A percentile compares a stretch with the other conserved stretches of the same genome.
Conservation (phyloP, 2,113 vertebrate genomes). For the Zeus faber region DNA sequence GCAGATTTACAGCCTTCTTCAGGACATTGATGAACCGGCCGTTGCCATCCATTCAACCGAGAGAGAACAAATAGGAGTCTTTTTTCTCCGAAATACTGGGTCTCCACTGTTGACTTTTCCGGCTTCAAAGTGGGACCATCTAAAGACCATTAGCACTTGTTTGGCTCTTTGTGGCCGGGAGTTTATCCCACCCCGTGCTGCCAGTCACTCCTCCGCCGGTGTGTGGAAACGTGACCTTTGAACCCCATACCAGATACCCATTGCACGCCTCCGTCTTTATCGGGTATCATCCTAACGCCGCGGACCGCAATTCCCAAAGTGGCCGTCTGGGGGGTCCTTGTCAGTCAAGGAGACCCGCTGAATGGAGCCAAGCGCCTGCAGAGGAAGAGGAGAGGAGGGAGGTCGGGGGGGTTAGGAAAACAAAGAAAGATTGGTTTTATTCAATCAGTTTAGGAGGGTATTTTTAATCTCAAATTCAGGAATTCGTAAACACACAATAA, state of each 20-base stretch:
- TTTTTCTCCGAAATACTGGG: too few species aligned
- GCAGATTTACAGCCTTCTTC: too few species aligned
- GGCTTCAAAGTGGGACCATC: slow-evolving; percentile 43
- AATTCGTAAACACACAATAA: too few species aligned
- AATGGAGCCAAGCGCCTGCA: neutral
- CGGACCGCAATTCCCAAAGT: neutral
- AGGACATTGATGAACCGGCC: too few species aligned
- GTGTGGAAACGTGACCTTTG: slow-evolving; percentile 28
- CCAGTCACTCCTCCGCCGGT: slow-evolving; percentile 9
- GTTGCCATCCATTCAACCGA: too few species aligned
- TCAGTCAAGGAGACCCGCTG: slow-evolving; percentile 23
- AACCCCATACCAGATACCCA: too few species aligned
- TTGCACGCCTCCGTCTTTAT: slow-evolving; percentile 20
- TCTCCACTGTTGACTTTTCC: too few species aligned
- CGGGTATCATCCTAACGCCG: slow-evolving; percentile 12
- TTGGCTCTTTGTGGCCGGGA: slow-evolving; percentile 14
- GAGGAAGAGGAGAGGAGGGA: neutral
- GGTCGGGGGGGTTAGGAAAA: neutral
- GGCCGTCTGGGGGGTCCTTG: neutral
- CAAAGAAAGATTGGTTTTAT: too few species aligned
- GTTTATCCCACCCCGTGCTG: slow-evolving; percentile 5
- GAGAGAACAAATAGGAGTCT: too few species aligned
- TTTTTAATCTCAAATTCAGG: too few species aligned
- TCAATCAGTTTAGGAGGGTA: too few species aligned
- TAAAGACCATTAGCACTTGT: slow-evolving; percentile 22